Evolutionary conservation across 1,140 invertebrate species (phyloP), one percentile per base, ranked within the genome.

Genomic region (Mesaphorura yosii): DNA sequence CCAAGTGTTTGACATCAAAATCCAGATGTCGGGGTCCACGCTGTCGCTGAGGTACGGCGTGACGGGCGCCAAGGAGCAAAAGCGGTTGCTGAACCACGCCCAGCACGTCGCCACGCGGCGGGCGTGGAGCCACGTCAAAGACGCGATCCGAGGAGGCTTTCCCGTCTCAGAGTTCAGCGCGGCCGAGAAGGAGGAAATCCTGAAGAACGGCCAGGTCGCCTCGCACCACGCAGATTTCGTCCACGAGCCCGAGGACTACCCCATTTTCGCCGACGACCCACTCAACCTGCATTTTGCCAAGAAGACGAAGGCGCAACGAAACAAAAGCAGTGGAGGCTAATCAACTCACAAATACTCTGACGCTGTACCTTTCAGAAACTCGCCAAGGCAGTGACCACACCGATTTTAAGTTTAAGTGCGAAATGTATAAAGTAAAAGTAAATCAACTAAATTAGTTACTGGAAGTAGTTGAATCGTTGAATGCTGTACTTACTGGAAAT

Each of bases 181-280:
- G 23, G 75, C 78, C 17, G 89, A 93, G 69, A 77, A 83, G 51
- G 90, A 96, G 53, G 87, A 91, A 68, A 84, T 90, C 23, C 71
- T 87, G 51, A 89, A 92, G 64, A 72, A 77, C 47, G 88, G 88
- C 14, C 81, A 80, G 62, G 83, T 84, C 14, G 75, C 79, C 3
- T 84, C 81, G 59, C 94, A 91, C 70, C 84, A 91, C 64, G 86
- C 84, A 44, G 83, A 90, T 64, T 93, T 92, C 72, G 82, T 89
- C 53, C 86, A 92, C 68, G 86, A 91, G 65, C 82, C 90, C 17
- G 79, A 83, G 60, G 72, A 81, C 17, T 94, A 89, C 73, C 89
- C 91, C 0, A 86, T 94, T 67, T 74, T 96, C 14, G 86, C 89
- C 14, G 91, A 95, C 71, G 92, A 96, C 73, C 89, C 90, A 2